These are phyloP conservation scores for Sebastes umbrosus DNA, from an alignment of 2,797 vertebrate species.

Conservation along the genomic window DNA sequence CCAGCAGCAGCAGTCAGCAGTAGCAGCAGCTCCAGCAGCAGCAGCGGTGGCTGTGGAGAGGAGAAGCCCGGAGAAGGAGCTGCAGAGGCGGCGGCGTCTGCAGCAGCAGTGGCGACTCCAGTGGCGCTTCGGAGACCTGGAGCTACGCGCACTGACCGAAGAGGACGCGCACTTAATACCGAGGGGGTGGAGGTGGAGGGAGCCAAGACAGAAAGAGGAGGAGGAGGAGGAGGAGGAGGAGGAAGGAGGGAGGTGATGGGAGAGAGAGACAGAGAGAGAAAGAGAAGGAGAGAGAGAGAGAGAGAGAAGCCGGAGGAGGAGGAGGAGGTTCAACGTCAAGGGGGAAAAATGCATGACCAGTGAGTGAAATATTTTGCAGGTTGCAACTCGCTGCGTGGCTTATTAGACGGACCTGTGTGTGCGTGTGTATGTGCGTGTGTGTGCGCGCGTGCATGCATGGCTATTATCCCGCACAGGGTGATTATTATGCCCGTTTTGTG, in stretches of 20 bases:
- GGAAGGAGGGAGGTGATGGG: slow-evolving; percentile 51
- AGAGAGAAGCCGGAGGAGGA: slow-evolving; percentile 53
- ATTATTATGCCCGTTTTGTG: slow-evolving; percentile 18
- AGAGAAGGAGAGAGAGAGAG: slow-evolving; percentile 38
- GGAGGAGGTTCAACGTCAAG: slow-evolving; percentile 78
- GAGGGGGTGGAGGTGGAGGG: slow-evolving; percentile 55
- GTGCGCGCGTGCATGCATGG: not conserved
- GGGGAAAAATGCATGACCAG: slow-evolving; percentile 80
- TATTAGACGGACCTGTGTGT: slow-evolving; percentile 48
- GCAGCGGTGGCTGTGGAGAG: slow-evolving; percentile 11
- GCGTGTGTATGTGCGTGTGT: not conserved
- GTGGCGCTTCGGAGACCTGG: slow-evolving; percentile 53
- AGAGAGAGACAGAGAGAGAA: slow-evolving; percentile 45
- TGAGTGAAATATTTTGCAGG: slow-evolving; percentile 82
- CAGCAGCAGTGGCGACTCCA: slow-evolving; percentile 10
- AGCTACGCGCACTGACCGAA: slow-evolving; percentile 68
- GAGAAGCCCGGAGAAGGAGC: slow-evolving; percentile 1
- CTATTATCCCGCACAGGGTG: slow-evolving; percentile 19
- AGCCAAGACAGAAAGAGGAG: slow-evolving; percentile 27
- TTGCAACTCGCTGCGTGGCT: slow-evolving; percentile 76
- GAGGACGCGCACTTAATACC: slow-evolving; percentile 74
- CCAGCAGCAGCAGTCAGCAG: not conserved
- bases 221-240: slow-evolving; percentile 33
- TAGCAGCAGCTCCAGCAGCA: not conserved
- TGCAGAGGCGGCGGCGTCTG: not conserved